Percentiles rank a stretch among this genome's conserved stretches.
phyloP scores from a whole-genome alignment of 2,113 vertebrate species.

The Gnathonemus echidnorhynchus region DNA sequence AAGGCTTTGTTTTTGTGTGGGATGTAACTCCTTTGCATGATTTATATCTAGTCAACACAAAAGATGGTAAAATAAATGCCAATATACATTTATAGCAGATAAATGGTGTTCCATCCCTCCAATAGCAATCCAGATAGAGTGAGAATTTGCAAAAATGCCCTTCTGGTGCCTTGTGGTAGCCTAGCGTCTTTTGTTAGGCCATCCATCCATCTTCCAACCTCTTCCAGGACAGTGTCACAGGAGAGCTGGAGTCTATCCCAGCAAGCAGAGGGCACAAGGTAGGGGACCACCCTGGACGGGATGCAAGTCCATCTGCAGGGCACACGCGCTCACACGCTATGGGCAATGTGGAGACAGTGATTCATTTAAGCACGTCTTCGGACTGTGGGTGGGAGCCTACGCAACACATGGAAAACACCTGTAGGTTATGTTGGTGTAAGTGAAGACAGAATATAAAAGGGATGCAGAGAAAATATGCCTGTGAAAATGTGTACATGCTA shows the following conservation, averaged over 20 bases:
- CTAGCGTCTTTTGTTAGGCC: not conserved
- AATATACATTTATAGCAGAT: not conserved
- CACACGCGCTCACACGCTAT: not conserved
- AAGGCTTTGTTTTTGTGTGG: not conserved
- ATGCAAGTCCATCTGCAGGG: not conserved
- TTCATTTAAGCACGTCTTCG: not conserved
- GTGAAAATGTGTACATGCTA: not conserved
- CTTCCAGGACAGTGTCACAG: not conserved
- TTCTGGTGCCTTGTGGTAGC: not conserved
- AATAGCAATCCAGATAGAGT: not conserved
- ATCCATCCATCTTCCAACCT: not conserved
- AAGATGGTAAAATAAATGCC: not conserved
- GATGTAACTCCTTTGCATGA: not conserved
- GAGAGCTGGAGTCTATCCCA: not conserved
- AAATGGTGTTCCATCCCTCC: not conserved
- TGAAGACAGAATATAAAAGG: not conserved
- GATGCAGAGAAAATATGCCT: not conserved
- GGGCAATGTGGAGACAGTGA: not conserved
- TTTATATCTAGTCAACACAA: not conserved
- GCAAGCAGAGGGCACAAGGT: not conserved
- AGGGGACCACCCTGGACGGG: not conserved
- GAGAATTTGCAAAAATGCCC: not conserved
- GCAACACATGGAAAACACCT: not conserved
- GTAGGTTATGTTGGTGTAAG: not conserved
- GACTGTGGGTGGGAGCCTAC: not conserved